Evolutionary conservation across 37 sponge, comb jelly and placozoan species (phyloP), one percentile per base, ranked within the genome.

Genomic region (Aplysina aerophoba): DNA sequence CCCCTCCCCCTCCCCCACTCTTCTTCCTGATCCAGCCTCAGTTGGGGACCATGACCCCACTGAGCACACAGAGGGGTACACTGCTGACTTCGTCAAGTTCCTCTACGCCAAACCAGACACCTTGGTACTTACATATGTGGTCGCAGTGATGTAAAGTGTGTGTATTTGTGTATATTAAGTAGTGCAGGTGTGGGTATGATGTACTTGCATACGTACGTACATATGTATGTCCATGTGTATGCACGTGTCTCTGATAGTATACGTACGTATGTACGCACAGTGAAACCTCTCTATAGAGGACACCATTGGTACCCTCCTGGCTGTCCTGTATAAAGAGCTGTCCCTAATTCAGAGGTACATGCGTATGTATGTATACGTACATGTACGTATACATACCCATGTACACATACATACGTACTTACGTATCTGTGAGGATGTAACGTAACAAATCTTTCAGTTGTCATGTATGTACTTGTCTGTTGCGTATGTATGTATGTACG

Each of bases 1-100:
- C 8, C 8, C 50, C 8, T 8, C 8, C 50, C 8, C 6, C 50
- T 8, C 50, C 8, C 8, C 50, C 3, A 11, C 50, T 8, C 8
- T 8, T 44, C 50, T 8, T 44, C 6, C 3, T 11, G 2, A 40
- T 11, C 0, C 78, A 75, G 78, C 78, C 40, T 75, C 78, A 11
- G 78, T 75, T 75, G 78, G 78, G 1, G 53, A 75, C 25, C 41
- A 75, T 54, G 38, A 75, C 22, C 38, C 33, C 15, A 44, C 37
- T 39, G 78, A 40, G 11, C 78, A 75, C 53, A 40, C 78, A 53
- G 78, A 31, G 2, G 78, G 78, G 2, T 75, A 75, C 78, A 75
- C 50, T 21, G 25, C 37, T 2, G 78, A 75, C 22, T 75, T 75
- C 50, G 24, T 36, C 38, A 75, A 41, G n/a, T 75, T 36, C 53